These are phyloP conservation scores for Pseudeuparius sepicola DNA, from an alignment of 2,888 invertebrate species.

Conservation along the genomic window DNA sequence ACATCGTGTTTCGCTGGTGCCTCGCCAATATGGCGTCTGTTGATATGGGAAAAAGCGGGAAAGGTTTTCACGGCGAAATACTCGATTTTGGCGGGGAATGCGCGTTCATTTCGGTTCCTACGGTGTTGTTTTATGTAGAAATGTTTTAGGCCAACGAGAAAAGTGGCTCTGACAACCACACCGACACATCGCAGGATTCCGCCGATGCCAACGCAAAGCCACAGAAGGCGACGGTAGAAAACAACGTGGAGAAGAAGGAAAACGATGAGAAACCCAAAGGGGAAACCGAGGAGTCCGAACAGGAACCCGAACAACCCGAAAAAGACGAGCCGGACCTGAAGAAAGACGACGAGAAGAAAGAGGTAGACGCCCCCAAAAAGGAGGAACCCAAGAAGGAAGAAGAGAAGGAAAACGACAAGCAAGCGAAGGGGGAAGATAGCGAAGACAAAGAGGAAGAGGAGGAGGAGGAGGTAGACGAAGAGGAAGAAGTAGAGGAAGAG, in stretches of 20 bases:
- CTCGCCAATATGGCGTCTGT: slow-evolving; percentile 39
- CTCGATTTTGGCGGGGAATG: slow-evolving; percentile 9
- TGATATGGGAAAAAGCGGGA: slow-evolving; percentile 40
- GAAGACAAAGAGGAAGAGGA: slow-evolving; percentile 13
- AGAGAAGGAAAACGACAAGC: slow-evolving; percentile 20
- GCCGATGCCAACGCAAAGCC: slow-evolving; percentile 22
- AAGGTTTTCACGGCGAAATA: slow-evolving; percentile 25
- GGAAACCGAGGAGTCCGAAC: slow-evolving; percentile 24
- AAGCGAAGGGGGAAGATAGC: slow-evolving; percentile 16
- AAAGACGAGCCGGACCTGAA: slow-evolving; percentile 13
- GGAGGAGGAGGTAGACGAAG: slow-evolving; percentile 19
- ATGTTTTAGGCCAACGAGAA: slow-evolving; percentile 28
- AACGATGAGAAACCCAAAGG: slow-evolving; percentile 25
- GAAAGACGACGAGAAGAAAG: slow-evolving; percentile 20
- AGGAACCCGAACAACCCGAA: slow-evolving; percentile 18
- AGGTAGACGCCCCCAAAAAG: slow-evolving; percentile 17
- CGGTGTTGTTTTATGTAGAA: not conserved
- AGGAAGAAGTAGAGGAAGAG: slow-evolving; percentile 22
- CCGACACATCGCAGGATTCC: slow-evolving; percentile 32
- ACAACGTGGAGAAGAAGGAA: slow-evolving; percentile 24
- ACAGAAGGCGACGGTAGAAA: slow-evolving; percentile 20
- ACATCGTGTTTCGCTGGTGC: slow-evolving; percentile 29
- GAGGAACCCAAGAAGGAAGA: slow-evolving; percentile 16
- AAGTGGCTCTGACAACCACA: slow-evolving; percentile 28
- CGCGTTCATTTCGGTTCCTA: slow-evolving; percentile 1